Conservation (phyloP, 2,113 vertebrate genomes). For the Chitala chitala region DNA sequence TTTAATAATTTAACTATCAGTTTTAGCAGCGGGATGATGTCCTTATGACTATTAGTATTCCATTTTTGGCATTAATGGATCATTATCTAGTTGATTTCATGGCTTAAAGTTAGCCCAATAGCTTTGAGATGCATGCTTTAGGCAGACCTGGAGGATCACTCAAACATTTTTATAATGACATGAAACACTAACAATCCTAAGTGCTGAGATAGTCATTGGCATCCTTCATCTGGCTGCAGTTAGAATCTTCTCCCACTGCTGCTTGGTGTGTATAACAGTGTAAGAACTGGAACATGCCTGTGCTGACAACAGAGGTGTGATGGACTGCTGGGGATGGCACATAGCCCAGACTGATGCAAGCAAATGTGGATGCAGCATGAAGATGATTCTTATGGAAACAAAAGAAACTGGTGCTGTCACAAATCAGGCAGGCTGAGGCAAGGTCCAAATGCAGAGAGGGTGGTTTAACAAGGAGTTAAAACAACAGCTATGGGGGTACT, state of each 20-base stretch:
- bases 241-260: neutral
- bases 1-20: neutral
- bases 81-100: constrained; percentile 6
- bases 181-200: neutral
- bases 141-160: neutral
- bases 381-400: constrained; percentile 5
- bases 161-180: neutral
- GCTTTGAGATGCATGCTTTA: neutral
- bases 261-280: neutral
- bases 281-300: neutral
- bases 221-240: neutral
- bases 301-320: constrained; percentile 17
- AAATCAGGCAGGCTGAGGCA: neutral
- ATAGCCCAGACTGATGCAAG: constrained; percentile 7
- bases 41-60: neutral
- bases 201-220: neutral
- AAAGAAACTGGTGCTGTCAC: constrained; percentile 1
- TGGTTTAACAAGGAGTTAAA: too few species aligned
- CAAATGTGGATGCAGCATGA: neutral
- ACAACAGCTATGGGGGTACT: too few species aligned
- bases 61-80: constrained; percentile 9
- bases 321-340: neutral
- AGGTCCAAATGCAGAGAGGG: too few species aligned
- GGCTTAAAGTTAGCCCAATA: constrained; percentile 9
- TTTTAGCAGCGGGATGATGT: neutral